These are phyloP conservation scores for Zaprionus tsacasi DNA, from an alignment of 1,140 invertebrate genomes.

Conservation along the genomic window DNA sequence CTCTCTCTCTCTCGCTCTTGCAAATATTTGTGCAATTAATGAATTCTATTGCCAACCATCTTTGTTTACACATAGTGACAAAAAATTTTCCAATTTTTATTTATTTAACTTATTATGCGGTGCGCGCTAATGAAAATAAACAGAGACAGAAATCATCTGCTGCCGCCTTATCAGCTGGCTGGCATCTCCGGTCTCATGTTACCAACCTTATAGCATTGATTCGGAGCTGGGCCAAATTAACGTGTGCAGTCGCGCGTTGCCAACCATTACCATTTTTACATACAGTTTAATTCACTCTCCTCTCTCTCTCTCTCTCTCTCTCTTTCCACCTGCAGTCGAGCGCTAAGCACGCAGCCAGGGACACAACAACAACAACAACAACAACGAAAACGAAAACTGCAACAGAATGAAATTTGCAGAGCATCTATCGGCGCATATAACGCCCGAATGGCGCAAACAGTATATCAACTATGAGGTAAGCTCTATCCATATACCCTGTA, in stretches of 20 bases:
- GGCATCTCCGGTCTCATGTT: not conserved
- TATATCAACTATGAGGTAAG: constrained; percentile 99
- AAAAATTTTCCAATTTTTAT: constrained; percentile 78
- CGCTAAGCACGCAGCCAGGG: constrained; percentile 31
- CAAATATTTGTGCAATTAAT: constrained; percentile 77
- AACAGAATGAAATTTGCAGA: constrained; percentile 97
- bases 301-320: not conserved
- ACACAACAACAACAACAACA: not conserved
- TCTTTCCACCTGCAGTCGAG: constrained; percentile 8
- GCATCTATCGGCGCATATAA: constrained; percentile 97
- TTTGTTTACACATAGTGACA: constrained; percentile 26
- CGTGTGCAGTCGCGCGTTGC: constrained; percentile 28
- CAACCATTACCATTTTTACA: not conserved
- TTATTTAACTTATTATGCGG: constrained; percentile 68
- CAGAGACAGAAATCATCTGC: constrained; percentile 9
- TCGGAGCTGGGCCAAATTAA: constrained; percentile 11
- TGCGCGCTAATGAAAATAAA: constrained; percentile 67
- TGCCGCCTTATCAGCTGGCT: constrained; percentile 7
- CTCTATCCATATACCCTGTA: not conserved
- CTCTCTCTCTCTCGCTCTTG: not conserved
- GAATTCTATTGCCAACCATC: constrained; percentile 54
- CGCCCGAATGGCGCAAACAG: constrained; percentile 99
- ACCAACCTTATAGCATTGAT: constrained; percentile 1
- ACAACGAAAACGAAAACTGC: not conserved
- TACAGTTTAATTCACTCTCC: not conserved